Evolutionary conservation across 2,797 vertebrate genomes (phyloP).

Genomic region (Megalops cyprinoides): DNA sequence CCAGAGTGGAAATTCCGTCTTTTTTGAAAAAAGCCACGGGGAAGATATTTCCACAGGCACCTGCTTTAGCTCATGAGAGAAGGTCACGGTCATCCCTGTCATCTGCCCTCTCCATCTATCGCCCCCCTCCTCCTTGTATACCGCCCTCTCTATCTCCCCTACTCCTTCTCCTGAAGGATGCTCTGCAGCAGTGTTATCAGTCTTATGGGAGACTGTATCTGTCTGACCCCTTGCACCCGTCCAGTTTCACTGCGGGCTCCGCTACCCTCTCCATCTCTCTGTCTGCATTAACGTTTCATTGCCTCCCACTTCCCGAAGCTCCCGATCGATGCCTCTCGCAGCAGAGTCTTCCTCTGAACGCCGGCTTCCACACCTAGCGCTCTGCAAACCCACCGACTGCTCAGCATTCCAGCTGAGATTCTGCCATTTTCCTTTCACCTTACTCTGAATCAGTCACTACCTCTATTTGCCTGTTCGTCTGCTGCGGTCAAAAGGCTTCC

Average conservation of each 20-base stretch:
- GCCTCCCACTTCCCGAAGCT: not conserved
- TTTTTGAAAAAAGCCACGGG: conserved; percentile 59
- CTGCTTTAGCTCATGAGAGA: no score
- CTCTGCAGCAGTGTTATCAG: not conserved
- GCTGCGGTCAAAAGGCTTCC: not conserved
- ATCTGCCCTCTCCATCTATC: not conserved
- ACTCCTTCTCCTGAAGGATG: no score
- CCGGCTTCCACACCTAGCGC: not conserved
- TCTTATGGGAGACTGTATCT: not conserved
- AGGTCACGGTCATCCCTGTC: no score
- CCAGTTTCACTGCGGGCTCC: not conserved
- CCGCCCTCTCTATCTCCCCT: not conserved
- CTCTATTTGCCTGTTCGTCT: not conserved
- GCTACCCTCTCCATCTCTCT: not conserved
- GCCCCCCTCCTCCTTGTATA: not conserved
- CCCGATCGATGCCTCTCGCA: conserved; percentile 57
- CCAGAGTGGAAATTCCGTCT: conserved; percentile 67
- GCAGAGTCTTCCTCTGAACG: not conserved
- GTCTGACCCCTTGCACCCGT: not conserved
- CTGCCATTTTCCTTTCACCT: conserved; percentile 68
- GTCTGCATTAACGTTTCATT: conserved; percentile 36
- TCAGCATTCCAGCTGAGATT: conserved; percentile 60
- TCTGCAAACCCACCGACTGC: conserved; percentile 23
- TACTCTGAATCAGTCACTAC: conserved; percentile 27
- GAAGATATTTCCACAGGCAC: conserved; percentile 48